phyloP scores from a whole-genome alignment of 2,113 vertebrate species.

The Percopsis transmontana region DNA sequence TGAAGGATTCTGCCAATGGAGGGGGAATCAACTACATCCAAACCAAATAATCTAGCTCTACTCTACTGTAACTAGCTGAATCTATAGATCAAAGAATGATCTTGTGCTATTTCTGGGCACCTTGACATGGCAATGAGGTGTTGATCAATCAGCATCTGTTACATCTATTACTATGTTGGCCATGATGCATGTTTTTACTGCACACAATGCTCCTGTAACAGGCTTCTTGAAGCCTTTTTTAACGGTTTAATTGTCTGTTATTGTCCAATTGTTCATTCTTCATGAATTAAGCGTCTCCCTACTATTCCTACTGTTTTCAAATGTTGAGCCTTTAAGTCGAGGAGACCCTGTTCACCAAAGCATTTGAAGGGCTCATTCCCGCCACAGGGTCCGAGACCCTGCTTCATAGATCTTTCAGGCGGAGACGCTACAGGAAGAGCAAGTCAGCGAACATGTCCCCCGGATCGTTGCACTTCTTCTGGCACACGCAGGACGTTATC shows the following conservation, averaged over 20 bases:
- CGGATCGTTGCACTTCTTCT: conserved; percentile 84
- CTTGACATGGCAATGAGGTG: conserved; percentile 25
- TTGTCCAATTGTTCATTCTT: not conserved
- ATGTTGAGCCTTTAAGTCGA: not conserved
- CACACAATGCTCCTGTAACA: conserved; percentile 29
- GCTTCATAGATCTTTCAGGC: not conserved
- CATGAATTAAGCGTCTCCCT: conserved; percentile 9
- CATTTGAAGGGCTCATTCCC: conserved; percentile 5
- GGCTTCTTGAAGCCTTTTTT: conserved; percentile 12
- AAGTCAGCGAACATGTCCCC: conserved; percentile 91
- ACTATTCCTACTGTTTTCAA: not conserved
- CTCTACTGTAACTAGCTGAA: not conserved
- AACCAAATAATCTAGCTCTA: no score
- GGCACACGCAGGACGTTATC: conserved; percentile 93
- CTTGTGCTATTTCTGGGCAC: conserved; percentile 19
- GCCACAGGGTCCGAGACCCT: not conserved
- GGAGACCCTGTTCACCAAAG: conserved; percentile 3
- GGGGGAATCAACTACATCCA: no score
- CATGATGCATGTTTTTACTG: conserved; percentile 28
- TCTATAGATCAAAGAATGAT: not conserved
- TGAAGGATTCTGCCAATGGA: no score
- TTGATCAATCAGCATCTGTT: conserved; percentile 5
- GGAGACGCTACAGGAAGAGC: conserved; percentile 75
- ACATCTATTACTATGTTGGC: not conserved
- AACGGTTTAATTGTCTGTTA: no score